Base-by-base conservation (phyloP, 1,140 invertebrate genomes). In the Gryon sp. region DNA sequence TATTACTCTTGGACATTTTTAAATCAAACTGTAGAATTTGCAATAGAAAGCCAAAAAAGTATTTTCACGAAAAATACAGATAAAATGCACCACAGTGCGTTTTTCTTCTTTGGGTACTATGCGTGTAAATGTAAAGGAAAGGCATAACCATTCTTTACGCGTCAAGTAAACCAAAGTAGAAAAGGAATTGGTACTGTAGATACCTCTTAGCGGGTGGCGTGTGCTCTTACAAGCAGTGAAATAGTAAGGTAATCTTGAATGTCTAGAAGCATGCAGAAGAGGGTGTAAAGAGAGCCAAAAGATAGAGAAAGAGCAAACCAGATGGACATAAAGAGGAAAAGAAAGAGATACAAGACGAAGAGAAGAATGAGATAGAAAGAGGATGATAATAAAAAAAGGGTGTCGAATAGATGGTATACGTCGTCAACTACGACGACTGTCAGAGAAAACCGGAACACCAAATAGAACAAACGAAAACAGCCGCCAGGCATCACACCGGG, bases 231-330 rank as follows among this genome's bases (percentile, higher is more conserved):
- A 81, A 83, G 81, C 79, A 82, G 69, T 72, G 83, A 85, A 76
- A 82, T 85, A 85, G 81, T 84, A 82, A 85, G 84, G 83, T 85
- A 84, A 85, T 83, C 81, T 86, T 82, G 77, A 86, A 81, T 76
- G 78, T 81, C 80, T 80, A 72, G 70, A 60, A 48, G 18, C 68
- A 70, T 69, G 46, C 19, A 52, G 38, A 78, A 76, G 55, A 63
- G 66, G 76, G 52, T 76, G 74, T 52, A 60, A 76, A 76, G 74
- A 76, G 73, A 59, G 73, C 36, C n/a, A 28, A 53, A 41, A 70
- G 45, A 32, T n/a, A n/a, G n/a, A n/a, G n/a, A n/a, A n/a, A n/a
- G n/a, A n/a, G n/a, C n/a, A n/a, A n/a, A n/a, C n/a, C n/a, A n/a
- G n/a, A n/a, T n/a, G n/a, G n/a, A n/a, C n/a, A n/a, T n/a, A n/a